phyloP scores from a whole-genome alignment of 2,888 invertebrate species.

The Stegana nigrithorax region DNA sequence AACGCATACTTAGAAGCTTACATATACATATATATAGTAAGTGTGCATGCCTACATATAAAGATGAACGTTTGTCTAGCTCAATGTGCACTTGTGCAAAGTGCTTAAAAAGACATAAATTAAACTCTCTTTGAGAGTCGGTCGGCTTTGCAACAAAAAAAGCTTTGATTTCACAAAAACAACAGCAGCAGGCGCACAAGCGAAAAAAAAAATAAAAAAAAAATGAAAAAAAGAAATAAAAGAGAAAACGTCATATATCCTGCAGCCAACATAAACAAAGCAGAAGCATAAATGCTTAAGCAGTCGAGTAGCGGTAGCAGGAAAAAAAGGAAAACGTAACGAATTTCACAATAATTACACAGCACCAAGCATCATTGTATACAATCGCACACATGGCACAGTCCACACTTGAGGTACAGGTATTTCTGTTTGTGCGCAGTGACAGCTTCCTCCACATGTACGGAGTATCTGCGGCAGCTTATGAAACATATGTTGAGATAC shows the following conservation, averaged over 20 bases:
- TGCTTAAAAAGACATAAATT: background rate
- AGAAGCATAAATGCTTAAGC: background rate
- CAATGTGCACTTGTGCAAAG: no score
- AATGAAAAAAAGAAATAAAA: no score
- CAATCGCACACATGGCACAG: background rate
- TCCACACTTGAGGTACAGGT: background rate
- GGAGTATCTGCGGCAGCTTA: background rate
- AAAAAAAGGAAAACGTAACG: slow-evolving; percentile 35
- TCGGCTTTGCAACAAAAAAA: slow-evolving; percentile 30
- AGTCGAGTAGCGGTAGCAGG: no score
- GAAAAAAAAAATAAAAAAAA: no score
- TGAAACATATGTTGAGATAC: background rate
- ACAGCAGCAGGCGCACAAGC: background rate
- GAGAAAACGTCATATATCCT: no score
- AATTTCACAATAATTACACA: slow-evolving; percentile 48
- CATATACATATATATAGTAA: no score
- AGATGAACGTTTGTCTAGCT: no score
- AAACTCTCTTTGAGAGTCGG: background rate
- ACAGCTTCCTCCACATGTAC: no score
- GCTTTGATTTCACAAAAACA: slow-evolving; percentile 39
- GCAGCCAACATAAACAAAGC: no score
- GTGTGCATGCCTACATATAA: no score
- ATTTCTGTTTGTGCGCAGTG: background rate
- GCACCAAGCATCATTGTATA: background rate
- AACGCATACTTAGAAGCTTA: no score